Base-by-base conservation (phyloP, 1,140 invertebrate genomes). In the Bacillus rossius region DNA sequence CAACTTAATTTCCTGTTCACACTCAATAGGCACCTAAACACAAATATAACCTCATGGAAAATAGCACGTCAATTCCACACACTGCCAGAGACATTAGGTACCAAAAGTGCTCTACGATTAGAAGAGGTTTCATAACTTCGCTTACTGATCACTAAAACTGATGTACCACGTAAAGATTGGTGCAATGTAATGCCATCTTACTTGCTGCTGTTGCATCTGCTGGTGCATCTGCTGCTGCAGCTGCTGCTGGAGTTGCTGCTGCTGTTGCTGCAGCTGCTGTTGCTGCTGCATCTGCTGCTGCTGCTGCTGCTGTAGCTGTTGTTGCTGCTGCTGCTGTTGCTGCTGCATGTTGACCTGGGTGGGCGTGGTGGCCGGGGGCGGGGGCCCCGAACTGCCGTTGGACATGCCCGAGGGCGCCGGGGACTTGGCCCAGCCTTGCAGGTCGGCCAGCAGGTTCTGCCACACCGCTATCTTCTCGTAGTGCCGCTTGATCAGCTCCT, bases 391-490 rank as follows among this genome's bases (percentile, higher is more conserved):
- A 40, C 17, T 49, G 17, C 34, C 49, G 20, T 48, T 43, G 19
- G 49, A 42, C 37, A 59, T 25, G 16, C 74, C 79, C 67, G 71
- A 77, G 60, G 69, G 76, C 34, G 73, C 74, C 2, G 69, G 73
- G 38, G 74, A 75, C 67, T 80, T 71, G 38, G 77, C 76, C 77
- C 75, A 78, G 38, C 76, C 78, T 67, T 83, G 82, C 57, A 85
- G 67, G 71, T 93, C 90, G 0, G 87, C 86, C 10, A 97, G 75
- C 23, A 95, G 75, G 65, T 83, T 87, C 71, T 96, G 92, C 94
- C 93, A 97, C 42, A 89, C 82, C 13, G 84, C 82, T 40, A 96
- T 87, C 70, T 94, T 94, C 29, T 95, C 92, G 69, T 94, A 91
- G 69, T 96, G 92, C 45, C 89, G 84, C 65, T 92, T 86, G 4